Conservation (phyloP, 2,797 vertebrate genomes). For the Etheostoma perlongum region DNA sequence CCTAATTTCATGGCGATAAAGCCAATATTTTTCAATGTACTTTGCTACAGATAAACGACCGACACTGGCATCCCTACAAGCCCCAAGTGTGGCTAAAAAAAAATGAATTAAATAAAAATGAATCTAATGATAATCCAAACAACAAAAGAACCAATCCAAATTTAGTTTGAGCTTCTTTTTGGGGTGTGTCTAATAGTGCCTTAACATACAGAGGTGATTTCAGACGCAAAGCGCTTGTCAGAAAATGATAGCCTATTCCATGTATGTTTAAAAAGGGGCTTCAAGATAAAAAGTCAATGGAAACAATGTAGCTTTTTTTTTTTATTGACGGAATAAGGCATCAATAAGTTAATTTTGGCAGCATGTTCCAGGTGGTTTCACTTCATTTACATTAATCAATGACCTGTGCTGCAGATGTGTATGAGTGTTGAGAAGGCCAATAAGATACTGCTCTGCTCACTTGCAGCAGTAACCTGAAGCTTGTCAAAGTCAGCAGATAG, state of each 20-base stretch:
- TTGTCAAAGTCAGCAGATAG: constrained; percentile 46
- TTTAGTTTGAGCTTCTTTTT: too few species aligned
- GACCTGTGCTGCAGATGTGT: background rate
- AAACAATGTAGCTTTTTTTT: background rate
- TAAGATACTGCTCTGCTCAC: constrained; percentile 17
- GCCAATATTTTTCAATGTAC: too few species aligned
- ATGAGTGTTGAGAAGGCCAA: background rate
- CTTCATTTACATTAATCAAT: background rate
- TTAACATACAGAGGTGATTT: too few species aligned
- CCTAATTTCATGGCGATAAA: too few species aligned
- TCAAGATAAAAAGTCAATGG: background rate
- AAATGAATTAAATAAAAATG: background rate
- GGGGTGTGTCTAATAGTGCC: background rate
- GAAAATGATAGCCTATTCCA: too few species aligned
- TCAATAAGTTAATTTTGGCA: background rate
- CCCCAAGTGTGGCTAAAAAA: too few species aligned
- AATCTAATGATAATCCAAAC: background rate
- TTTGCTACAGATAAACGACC: too few species aligned
- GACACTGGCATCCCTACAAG: too few species aligned
- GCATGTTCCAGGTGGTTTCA: background rate
- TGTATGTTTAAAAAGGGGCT: background rate
- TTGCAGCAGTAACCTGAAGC: constrained; percentile 40
- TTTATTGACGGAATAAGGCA: background rate
- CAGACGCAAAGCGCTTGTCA: too few species aligned
- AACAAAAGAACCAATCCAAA: background rate